A percentile compares a stretch with the other conserved stretches of the same genome.
These are phyloP conservation scores for Entomobrya proxima DNA, from an alignment of 2,888 invertebrate genomes.

Conservation along the genomic window DNA sequence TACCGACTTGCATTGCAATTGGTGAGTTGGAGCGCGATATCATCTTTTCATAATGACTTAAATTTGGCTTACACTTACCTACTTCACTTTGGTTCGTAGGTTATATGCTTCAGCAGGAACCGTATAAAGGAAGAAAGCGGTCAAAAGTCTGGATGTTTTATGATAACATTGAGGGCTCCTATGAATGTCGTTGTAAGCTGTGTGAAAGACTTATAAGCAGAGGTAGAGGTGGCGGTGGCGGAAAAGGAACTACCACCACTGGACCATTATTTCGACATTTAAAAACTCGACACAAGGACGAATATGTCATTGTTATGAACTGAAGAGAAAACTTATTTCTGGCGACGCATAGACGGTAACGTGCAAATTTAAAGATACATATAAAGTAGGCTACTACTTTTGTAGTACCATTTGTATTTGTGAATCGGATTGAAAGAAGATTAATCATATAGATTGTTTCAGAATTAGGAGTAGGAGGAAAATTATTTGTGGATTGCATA, in stretches of 20 bases:
- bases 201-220: slow-evolving; percentile 28
- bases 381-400: not conserved
- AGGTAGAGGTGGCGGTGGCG: slow-evolving; percentile 31
- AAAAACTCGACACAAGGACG: slow-evolving; percentile 38
- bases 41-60: too few species aligned
- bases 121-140: not conserved
- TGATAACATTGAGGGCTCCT: slow-evolving; percentile 35
- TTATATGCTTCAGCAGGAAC: not conserved
- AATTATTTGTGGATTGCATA: too few species aligned
- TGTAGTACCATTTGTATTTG: too few species aligned
- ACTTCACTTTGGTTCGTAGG: slow-evolving; percentile 11
- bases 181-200: slow-evolving; percentile 36
- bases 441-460: too few species aligned
- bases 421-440: too few species aligned
- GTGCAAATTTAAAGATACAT: not conserved
- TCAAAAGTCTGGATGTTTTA: slow-evolving; percentile 50
- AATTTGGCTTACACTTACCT: not conserved
- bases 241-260: too few species aligned
- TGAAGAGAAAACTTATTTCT: not conserved
- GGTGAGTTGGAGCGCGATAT: too few species aligned
- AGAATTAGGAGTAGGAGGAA: too few species aligned
- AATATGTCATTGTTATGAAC: slow-evolving; percentile 34
- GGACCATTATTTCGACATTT: slow-evolving; percentile 37
- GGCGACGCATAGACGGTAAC: not conserved
- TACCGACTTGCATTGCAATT: too few species aligned